These are phyloP conservation scores for Stenodema calcarata DNA, from an alignment of 2,888 invertebrate genomes.

Conservation along the genomic window DNA sequence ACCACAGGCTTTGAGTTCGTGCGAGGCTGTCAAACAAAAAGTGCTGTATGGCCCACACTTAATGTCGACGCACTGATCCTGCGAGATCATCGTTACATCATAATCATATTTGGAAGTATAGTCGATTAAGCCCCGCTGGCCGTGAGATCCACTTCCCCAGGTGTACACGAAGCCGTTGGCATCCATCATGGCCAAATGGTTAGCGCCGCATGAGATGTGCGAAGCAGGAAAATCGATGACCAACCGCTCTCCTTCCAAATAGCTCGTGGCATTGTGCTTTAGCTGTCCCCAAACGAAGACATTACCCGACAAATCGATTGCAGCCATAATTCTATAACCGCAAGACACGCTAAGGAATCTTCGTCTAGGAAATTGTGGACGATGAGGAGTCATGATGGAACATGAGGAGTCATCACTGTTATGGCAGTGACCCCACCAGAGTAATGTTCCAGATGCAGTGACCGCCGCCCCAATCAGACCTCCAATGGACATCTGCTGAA, in stretches of 20 bases:
- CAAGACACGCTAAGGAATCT: not conserved
- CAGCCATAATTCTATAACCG: not conserved
- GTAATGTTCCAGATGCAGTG: not conserved
- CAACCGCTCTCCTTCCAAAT: not conserved
- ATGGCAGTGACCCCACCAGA: slow-evolving; percentile 3
- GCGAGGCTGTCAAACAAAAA: not conserved
- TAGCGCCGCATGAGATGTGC: not conserved
- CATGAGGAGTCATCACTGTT: not conserved
- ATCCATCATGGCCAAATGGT: not conserved
- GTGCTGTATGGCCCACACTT: not conserved
- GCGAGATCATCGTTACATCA: not conserved
- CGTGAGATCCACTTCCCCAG: not conserved
- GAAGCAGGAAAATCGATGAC: not conserved
- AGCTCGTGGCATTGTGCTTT: not conserved
- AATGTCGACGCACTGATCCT: not conserved
- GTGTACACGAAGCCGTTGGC: not conserved
- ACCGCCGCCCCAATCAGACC: not conserved
- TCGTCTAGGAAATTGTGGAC: not conserved
- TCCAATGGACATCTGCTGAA: not conserved
- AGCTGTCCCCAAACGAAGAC: slow-evolving; percentile 4
- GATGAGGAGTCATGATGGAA: not conserved
- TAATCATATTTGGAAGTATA: not conserved
- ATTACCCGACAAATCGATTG: not conserved
- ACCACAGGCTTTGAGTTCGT: not conserved
- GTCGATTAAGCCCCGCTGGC: not conserved